Base-by-base conservation (phyloP, 2,797 vertebrate species). In the Lutjanus argentimaculatus region DNA sequence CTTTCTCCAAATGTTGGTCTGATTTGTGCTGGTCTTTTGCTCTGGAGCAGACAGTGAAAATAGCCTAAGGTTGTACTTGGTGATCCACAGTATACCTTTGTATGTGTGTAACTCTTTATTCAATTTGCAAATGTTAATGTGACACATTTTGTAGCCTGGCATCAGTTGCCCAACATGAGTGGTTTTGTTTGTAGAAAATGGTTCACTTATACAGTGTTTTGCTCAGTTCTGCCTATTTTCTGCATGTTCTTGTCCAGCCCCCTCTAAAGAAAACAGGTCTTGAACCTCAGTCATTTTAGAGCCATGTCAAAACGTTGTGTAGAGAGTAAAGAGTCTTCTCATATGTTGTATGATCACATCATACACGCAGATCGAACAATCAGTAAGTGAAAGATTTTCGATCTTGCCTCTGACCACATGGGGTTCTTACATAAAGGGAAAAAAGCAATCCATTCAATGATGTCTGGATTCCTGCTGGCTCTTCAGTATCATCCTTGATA, bases 181-280 rank as follows among this genome's bases (percentile, higher is more conserved):
- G 16, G 17, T 43, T 72, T 66, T 53, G 30, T 80, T 64, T 11
- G 13, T 55, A 5, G 48, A 57, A 43, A 70, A 48, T 56, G 2
- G 42, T 30, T 1, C 16, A n/a, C 22, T 71, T 63, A 57, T 42
- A 66, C 25, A 25, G 25, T 3, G 6, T 81, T 58, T 62, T 22
- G 10, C 6, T 49, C 6, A 49, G 49, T 43, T 74, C 71, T 62
- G 40, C 19, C 56, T 79, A 42, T 45, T 67, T 57, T 77, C 25
- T 40, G 30, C 40, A 4, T 8, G 6, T 1, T 51, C 21, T 13
- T 56, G 36, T 73, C 25, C 43, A 58, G 19, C 16, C 56, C 74
- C 25, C n/a, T 74, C 58, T 65, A 49, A 48, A 43, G 0, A 71
- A 51, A 19, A 21, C 17, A 56, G n/a, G 21, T 55, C 21, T 57